Base-by-base conservation (phyloP, 2,797 vertebrate genomes). In the Cebuella pygmaea region DNA sequence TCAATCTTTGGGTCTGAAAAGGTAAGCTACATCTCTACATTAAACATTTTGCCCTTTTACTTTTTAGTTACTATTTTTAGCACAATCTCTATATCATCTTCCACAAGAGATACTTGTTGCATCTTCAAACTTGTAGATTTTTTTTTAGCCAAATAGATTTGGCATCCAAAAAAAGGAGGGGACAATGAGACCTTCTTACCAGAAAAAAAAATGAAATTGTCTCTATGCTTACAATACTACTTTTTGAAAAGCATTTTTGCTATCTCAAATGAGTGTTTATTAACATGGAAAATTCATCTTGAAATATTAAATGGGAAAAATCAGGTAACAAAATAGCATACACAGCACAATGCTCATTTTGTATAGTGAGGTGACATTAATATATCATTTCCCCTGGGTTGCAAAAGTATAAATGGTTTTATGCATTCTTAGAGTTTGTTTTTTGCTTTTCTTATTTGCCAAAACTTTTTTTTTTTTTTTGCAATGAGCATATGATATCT, bases 381-480 rank as follows among this genome's bases (percentile, higher is more conserved):
- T 46, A 87, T 36, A 36, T 22, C 74, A 76, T 76, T 81, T 61
- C 80, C 13, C 59, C 27, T 39, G 44, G 27, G 19, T 44, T 87
- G 27, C n/a, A 93, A 57, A 88, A 93, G 44, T 88, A 55, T 59
- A 93, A 80, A 88, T 85, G 70, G 85, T 57, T 93, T 41, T 64
- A 44, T 22, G 26, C 19, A 3, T 61, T 85, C 76, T 78, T 84
- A 5, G 8, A 64, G 4, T 61, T 87, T 82, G 4, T 26, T 36
- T 93, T 70, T 89, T 90, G 20, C n/a, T 92, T 74, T 88, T 78
- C 55, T 81, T 50, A 50, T 95, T 83, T 87, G 86, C 48, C 26
- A 75, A 83, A 82, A 70, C 5, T 52, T 64, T 55, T 67, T 64
- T 64, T 55, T 67, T 64, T 22, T 64, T 91, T 93, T 92, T 88